These are phyloP conservation scores for Teleogryllus occipitalis DNA, from an alignment of 1,140 invertebrate species.

Conservation along the genomic window DNA sequence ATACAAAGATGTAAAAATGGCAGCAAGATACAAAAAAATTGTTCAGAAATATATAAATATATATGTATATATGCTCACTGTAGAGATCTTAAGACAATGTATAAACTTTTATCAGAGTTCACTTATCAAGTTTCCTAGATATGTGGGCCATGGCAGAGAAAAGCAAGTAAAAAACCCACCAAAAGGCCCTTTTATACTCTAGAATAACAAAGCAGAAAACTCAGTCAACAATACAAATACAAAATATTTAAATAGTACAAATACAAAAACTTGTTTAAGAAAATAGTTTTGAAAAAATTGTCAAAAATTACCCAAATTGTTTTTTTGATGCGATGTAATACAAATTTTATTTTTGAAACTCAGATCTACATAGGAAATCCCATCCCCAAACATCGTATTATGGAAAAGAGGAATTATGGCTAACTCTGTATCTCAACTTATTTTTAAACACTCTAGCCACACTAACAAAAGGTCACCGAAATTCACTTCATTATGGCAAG, in stretches of 20 bases:
- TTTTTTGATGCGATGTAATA: background rate
- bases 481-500: background rate
- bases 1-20: background rate
- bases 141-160: background rate
- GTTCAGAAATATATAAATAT: background rate
- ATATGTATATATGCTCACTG: background rate
- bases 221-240: background rate
- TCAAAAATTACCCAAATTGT: conserved; percentile 2
- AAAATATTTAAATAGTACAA: background rate
- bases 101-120: background rate
- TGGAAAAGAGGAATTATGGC: background rate
- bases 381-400: background rate
- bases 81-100: background rate
- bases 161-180: background rate
- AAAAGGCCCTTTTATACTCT: background rate
- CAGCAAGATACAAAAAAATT: conserved; percentile 3
- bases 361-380: background rate
- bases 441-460: background rate
- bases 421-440: background rate
- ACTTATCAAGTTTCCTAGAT: background rate
- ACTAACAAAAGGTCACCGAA: background rate
- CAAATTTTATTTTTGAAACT: background rate
- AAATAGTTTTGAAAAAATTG: conserved; percentile 1
- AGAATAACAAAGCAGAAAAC: background rate
- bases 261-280: background rate